A percentile compares a stretch with the other conserved stretches of the same genome.
These are phyloP conservation scores for Uloborus plumipes DNA, from an alignment of 2,888 invertebrate genomes.

Conservation along the genomic window DNA sequence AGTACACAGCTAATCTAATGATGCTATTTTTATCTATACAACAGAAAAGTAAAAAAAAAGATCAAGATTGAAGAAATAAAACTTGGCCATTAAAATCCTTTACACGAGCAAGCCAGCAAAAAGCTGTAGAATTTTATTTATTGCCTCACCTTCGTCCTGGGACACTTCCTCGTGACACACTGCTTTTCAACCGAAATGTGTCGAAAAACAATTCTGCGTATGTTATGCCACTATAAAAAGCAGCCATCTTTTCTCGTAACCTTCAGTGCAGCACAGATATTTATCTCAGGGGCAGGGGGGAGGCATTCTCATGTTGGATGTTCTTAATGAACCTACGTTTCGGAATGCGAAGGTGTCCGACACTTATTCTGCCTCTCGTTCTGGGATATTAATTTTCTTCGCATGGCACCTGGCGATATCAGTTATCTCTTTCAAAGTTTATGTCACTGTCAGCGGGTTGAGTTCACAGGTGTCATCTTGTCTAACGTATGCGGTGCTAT, in stretches of 20 bases:
- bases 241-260: constrained; percentile 41
- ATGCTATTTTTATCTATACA: too few relatives aligned
- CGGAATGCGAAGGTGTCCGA: constrained; percentile 33
- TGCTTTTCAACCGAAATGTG: constrained; percentile 21
- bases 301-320: not conserved
- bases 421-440: constrained; percentile 34
- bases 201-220: constrained; percentile 46
- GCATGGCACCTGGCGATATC: constrained; percentile 32
- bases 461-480: constrained; percentile 2
- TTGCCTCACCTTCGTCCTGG: too few relatives aligned
- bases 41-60: too few relatives aligned
- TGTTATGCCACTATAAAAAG: constrained; percentile 47
- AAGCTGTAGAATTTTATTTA: too few relatives aligned
- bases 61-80: too few relatives aligned
- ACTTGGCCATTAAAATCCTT: too few relatives aligned
- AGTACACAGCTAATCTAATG: too few relatives aligned
- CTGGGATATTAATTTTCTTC: constrained; percentile 42
- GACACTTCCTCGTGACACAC: not conserved
- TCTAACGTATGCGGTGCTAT: constrained; percentile 8
- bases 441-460: constrained; percentile 45
- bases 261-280: constrained; percentile 40
- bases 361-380: constrained; percentile 9
- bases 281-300: constrained; percentile 6
- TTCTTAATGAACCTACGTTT: constrained; percentile 1
- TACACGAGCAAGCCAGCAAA: too few relatives aligned